Base-by-base conservation (phyloP, 2,797 vertebrate species). In the Distichodus sexfasciatus region DNA sequence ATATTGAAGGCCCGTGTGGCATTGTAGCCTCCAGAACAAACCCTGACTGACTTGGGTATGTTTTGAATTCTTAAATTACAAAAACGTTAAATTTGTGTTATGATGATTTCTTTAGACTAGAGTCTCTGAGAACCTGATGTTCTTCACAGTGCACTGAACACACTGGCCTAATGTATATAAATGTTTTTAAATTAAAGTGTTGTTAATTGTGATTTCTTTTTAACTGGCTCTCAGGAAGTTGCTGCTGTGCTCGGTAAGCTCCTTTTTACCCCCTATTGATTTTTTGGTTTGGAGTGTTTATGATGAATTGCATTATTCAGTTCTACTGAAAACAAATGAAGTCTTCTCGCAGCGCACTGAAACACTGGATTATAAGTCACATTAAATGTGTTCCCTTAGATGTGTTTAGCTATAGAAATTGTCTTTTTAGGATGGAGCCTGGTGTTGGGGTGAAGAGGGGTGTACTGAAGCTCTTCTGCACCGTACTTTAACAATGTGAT, bases 331-430 rank as follows among this genome's bases (percentile, higher is more conserved):
- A 1, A 19, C 1, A 40, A 73, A 62, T 92, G 89, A 92, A 72
- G 90, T 79, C 31, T 81, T 79, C 90, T 89, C 89, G 91, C 89
- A 89, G 91, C 90, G 90, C 89, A 89, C 91, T 92, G 91, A 92
- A 87, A 85, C 84, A 31, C 70, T 55, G 29, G 28, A 11, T 2
- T 12, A 3, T 2, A 19, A 43, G 11, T 3, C 6, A 15, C 14
- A 84, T 85, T 88, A 86, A 88, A 84, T 40, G 31, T 9, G 38
- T 36, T 17, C 38, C 1, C 2, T 19, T n/a, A 5, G 21, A 48
- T n/a, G 7, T 40, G 7, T 40, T 36, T 51, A 61, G 62, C 38
- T 7, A 21, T 35, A 5, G 36, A 9, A 24, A 7, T 26, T 19
- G 40, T 55, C 10, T 19, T 21, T 14, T 36, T 10, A 35, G 67